Conservation (phyloP, 1,140 invertebrate genomes). For the Ctenoplectra terminalis region DNA sequence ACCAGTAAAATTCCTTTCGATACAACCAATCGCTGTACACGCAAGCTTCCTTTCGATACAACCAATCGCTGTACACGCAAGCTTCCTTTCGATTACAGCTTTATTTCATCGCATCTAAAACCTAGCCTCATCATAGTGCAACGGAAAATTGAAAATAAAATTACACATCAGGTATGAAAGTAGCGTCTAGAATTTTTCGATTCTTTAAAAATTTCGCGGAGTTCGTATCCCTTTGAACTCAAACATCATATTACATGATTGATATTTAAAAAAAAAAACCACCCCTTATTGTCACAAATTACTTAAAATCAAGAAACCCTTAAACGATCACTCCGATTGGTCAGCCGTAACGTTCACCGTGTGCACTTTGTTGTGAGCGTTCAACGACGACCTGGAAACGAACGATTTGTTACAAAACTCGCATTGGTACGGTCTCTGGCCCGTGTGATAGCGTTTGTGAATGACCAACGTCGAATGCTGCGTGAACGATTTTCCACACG, state of each 20-base stretch:
- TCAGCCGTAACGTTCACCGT: conserved; percentile 37
- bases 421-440: conserved; percentile 85
- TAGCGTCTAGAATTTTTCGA: not conserved
- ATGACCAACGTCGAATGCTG: conserved; percentile 86
- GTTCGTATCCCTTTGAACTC: not conserved
- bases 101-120: not conserved
- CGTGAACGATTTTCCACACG: conserved; percentile 91
- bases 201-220: not conserved
- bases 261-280: no score
- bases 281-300: not conserved
- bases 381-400: conserved; percentile 76
- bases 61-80: not conserved
- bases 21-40: not conserved
- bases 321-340: conserved; percentile 8
- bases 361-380: conserved; percentile 75
- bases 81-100: not conserved
- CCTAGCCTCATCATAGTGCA: not conserved
- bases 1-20: not conserved
- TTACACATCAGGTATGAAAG: conserved; percentile 21
- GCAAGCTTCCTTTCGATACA: not conserved
- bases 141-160: not conserved
- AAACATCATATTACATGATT: not conserved
- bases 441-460: conserved; percentile 88
- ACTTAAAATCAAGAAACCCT: no score
- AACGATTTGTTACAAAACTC: conserved; percentile 84